These are phyloP conservation scores for Dipodomys ordii DNA, from an alignment of 2,113 vertebrate genomes.

Conservation along the genomic window DNA sequence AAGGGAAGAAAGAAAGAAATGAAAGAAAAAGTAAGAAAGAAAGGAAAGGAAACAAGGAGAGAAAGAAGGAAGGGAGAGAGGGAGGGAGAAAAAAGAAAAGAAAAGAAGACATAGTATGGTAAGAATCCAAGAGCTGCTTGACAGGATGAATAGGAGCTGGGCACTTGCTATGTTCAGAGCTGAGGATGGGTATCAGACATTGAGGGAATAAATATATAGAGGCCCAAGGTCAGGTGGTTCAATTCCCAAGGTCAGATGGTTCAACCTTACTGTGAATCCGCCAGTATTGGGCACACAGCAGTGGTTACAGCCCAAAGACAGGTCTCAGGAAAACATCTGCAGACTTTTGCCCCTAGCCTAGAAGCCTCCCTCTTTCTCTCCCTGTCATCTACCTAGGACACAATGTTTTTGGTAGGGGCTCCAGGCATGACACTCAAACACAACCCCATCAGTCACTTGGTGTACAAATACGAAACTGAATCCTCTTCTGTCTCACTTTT, in stretches of 20 bases:
- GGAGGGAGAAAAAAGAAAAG: too few relatives aligned
- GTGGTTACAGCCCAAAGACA: too few relatives aligned
- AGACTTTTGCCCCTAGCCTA: background rate
- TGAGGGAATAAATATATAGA: background rate
- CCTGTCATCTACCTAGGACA: background rate
- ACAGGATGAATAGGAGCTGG: too few relatives aligned
- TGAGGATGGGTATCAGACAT: background rate
- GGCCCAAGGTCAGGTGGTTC: background rate
- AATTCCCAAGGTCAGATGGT: rapidly evolving
- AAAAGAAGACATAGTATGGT: background rate
- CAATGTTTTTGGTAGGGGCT: background rate
- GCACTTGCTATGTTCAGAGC: background rate
- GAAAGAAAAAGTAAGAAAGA: too few relatives aligned
- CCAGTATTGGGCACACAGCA: background rate
- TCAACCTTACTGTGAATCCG: rapidly evolving
- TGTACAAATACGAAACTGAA: background rate
- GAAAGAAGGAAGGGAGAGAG: too few relatives aligned
- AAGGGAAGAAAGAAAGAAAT: too few relatives aligned
- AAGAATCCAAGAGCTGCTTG: background rate
- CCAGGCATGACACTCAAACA: too few relatives aligned
- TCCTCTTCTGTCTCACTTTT: background rate
- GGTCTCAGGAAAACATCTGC: background rate
- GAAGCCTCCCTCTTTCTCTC: background rate
- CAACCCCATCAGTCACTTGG: background rate
- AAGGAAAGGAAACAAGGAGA: too few relatives aligned